Conservation (phyloP, 2,797 vertebrate species). For the Anguilla pacifica region DNA sequence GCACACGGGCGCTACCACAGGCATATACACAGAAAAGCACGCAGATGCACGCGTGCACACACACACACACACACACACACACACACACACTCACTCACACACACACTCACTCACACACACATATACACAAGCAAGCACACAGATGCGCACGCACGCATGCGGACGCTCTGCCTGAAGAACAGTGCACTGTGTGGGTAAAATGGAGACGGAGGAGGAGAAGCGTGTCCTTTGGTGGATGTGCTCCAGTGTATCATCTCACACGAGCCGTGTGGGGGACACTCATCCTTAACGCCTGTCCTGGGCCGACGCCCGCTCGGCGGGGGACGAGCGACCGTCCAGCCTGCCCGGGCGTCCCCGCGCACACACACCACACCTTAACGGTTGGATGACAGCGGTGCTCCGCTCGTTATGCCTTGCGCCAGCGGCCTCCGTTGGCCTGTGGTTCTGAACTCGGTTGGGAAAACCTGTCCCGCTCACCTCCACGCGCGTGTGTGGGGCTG, state of each 20-base stretch:
- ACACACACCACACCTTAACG: not conserved
- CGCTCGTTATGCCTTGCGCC: not conserved
- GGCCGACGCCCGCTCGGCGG: not conserved
- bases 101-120: conserved; percentile 28
- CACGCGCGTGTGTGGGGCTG: not conserved
- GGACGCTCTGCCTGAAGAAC: not conserved
- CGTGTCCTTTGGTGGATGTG: not conserved
- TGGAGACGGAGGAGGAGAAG: not conserved
- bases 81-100: no score
- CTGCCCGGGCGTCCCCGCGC: not conserved
- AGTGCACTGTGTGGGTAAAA: not conserved
- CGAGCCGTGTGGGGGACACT: not conserved
- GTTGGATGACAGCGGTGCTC: not conserved
- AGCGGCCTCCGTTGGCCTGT: not conserved
- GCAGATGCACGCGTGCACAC: no score
- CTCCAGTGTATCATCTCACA: not conserved
- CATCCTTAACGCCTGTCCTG: not conserved
- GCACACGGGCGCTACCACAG: no score
- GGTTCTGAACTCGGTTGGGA: not conserved
- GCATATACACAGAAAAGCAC: no score
- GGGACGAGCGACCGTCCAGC: not conserved
- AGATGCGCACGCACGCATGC: not conserved
- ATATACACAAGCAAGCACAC: not conserved
- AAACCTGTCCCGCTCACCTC: not conserved
- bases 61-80: no score